Conservation (phyloP, 2,797 vertebrate species). For the Masticophis lateralis region DNA sequence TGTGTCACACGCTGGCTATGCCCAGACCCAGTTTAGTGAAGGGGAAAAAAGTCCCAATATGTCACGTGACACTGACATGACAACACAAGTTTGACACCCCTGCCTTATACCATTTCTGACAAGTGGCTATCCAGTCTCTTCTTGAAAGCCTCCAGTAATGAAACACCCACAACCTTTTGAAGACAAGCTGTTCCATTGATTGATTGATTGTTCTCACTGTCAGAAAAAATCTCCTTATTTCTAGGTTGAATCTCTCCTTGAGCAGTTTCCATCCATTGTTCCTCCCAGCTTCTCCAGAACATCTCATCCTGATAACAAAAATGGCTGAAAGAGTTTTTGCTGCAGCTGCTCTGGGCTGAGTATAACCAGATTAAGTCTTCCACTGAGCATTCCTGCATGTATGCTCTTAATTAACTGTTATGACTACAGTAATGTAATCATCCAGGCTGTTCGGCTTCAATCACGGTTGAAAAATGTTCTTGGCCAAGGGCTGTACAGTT, state of each 20-base stretch:
- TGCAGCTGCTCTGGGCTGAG: background rate
- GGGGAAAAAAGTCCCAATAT: too few species aligned
- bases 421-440: background rate
- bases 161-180: background rate
- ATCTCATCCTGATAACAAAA: background rate
- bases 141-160: too few species aligned
- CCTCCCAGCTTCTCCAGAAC: background rate
- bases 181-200: background rate
- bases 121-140: background rate
- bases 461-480: background rate
- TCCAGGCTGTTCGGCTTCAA: background rate
- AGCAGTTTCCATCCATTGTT: background rate
- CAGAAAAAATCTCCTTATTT: background rate
- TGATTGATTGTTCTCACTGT: background rate
- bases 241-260: background rate
- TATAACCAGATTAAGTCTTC: background rate
- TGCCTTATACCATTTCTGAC: background rate
- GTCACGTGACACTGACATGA: too few species aligned
- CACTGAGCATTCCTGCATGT: background rate
- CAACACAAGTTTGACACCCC: too few species aligned
- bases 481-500: background rate
- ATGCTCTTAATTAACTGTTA: background rate
- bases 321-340: background rate
- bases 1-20: too few species aligned
- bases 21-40: too few species aligned